Evolutionary conservation across 2,888 invertebrate species (phyloP).

Genomic region (Aspidiotus rigidus): DNA sequence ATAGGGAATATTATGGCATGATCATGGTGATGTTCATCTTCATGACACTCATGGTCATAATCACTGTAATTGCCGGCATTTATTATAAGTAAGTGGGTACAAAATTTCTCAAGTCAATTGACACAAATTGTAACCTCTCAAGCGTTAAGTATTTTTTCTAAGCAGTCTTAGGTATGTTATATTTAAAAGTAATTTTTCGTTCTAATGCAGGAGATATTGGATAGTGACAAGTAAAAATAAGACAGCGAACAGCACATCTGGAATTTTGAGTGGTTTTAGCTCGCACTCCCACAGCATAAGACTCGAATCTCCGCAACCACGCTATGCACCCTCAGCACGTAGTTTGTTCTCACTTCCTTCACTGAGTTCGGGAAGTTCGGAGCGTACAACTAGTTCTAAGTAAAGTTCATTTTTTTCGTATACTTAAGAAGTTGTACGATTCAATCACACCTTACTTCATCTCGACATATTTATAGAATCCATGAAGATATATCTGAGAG

Average conservation of each 20-base stretch:
- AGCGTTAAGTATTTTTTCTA: no score
- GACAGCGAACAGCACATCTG: conserved; percentile 38
- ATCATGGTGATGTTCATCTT: conserved; percentile 67
- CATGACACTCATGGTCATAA: conserved; percentile 62
- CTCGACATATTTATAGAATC: not conserved
- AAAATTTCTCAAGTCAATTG: conserved; percentile 9
- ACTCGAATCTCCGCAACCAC: conserved; percentile 24
- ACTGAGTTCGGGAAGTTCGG: conserved; percentile 43
- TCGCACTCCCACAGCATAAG: conserved; percentile 21
- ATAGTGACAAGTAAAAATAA: conserved; percentile 63
- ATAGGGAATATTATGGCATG: conserved; percentile 75
- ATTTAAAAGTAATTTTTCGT: not conserved
- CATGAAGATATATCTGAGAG: conserved; percentile 24
- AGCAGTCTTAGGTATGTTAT: not conserved
- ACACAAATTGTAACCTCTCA: not conserved
- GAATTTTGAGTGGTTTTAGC: conserved; percentile 6
- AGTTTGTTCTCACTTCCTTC: conserved; percentile 45
- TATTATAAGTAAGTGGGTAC: conserved; percentile 56
- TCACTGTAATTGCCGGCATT: conserved; percentile 62
- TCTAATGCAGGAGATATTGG: conserved; percentile 60
- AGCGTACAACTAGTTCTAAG: conserved; percentile 35
- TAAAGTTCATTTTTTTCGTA: not conserved
- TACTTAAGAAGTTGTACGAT: not conserved
- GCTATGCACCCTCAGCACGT: conserved; percentile 35
- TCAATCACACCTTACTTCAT: not conserved